Evolutionary conservation across 2,888 invertebrate genomes (phyloP).

Genomic region (Morpho achilles): DNA sequence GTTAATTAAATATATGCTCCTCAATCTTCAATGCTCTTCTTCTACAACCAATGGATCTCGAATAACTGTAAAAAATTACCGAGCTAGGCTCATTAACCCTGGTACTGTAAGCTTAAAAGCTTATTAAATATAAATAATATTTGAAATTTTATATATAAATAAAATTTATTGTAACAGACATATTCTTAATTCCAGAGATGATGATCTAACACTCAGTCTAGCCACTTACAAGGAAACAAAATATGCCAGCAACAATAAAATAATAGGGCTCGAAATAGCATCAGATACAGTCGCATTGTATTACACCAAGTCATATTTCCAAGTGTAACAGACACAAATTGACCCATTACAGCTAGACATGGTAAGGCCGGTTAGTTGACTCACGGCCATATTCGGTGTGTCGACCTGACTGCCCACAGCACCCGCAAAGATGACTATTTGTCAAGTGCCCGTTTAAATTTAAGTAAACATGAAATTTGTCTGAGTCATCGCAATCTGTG

Average conservation of each 20-base stretch:
- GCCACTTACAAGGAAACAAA: background rate
- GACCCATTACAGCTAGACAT: conserved; percentile 27
- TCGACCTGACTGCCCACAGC: conserved; percentile 16
- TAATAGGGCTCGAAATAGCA: conserved; percentile 14
- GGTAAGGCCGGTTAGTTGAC: conserved; percentile 18
- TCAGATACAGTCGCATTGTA: conserved; percentile 9
- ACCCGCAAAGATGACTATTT: conserved; percentile 15
- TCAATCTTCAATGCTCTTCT: too few relatives aligned
- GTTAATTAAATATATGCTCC: too few relatives aligned
- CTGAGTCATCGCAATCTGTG: conserved; percentile 6
- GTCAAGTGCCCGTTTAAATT: conserved; percentile 20
- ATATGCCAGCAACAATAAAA: conserved; percentile 6
- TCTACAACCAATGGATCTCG: too few relatives aligned
- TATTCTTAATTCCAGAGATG: background rate
- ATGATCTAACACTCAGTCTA: conserved; percentile 3
- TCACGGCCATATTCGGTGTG: conserved; percentile 20
- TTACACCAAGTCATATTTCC: conserved; percentile 23
- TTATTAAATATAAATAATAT: too few relatives aligned
- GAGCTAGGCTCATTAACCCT: too few relatives aligned
- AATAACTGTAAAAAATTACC: too few relatives aligned
- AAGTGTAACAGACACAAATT: conserved; percentile 23
- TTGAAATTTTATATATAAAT: too few relatives aligned
- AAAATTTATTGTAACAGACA: too few relatives aligned
- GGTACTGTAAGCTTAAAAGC: too few relatives aligned
- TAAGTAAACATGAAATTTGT: conserved; percentile 16